Percentiles rank a stretch among this genome's conserved stretches.
These are phyloP conservation scores for Trachops cirrhosus DNA, from an alignment of 2,797 vertebrate species.

Conservation along the genomic window DNA sequence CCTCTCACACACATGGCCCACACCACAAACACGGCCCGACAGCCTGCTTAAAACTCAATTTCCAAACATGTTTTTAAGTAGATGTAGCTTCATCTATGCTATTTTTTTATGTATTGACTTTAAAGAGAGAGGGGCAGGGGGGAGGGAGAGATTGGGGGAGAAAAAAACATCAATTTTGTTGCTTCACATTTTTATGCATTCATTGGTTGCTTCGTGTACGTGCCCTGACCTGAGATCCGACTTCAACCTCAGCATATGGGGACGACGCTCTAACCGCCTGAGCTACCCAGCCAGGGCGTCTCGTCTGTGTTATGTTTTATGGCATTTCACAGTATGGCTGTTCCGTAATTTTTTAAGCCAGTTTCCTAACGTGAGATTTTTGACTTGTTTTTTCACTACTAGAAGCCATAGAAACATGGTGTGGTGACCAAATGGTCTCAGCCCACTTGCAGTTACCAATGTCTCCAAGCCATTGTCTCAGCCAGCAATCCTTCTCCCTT, in stretches of 20 bases:
- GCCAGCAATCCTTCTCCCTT: not conserved
- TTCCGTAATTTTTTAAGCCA: not conserved
- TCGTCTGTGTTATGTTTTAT: not conserved
- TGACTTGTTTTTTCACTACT: not conserved
- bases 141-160: too few species aligned
- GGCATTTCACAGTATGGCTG: not conserved
- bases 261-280: not conserved
- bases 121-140: not conserved
- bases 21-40: not conserved
- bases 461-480: not conserved
- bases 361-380: not conserved
- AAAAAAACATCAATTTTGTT: not conserved
- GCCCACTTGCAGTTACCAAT: not conserved
- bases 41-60: not conserved
- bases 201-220: not conserved
- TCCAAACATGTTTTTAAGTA: not conserved
- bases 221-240: not conserved
- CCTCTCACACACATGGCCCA: not conserved
- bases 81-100: not conserved
- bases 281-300: not conserved
- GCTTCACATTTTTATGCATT: too few species aligned
- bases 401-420: not conserved
- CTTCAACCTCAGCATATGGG: not conserved
- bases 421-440: not conserved
- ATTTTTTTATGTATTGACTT: not conserved